These are phyloP conservation scores for Leptopterna dolabrata DNA, from an alignment of 2,888 invertebrate species.

Conservation along the genomic window DNA sequence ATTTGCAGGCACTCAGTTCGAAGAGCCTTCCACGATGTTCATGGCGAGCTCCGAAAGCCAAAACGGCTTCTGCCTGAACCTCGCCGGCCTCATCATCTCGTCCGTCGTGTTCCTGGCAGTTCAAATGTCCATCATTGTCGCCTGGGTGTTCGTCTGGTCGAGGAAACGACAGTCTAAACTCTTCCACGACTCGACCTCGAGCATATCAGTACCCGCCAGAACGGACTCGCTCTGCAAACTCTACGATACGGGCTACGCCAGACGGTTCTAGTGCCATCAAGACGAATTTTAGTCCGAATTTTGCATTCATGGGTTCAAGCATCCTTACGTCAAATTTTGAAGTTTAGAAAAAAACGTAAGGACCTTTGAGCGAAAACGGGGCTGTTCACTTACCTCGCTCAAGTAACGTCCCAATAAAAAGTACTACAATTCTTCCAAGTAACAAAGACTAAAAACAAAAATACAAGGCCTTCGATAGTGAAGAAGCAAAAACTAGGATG, in stretches of 20 bases:
- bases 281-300: slow-evolving; percentile 23
- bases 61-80: slow-evolving; percentile 75
- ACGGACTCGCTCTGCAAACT: slow-evolving; percentile 86
- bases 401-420: not conserved
- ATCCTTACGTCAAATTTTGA: not conserved
- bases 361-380: not conserved
- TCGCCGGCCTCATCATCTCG: slow-evolving; percentile 85
- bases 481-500: not conserved
- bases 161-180: slow-evolving; percentile 65
- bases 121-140: slow-evolving; percentile 87
- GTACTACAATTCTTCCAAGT: not conserved
- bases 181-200: slow-evolving; percentile 72
- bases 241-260: slow-evolving; percentile 87
- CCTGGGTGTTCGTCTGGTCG: slow-evolving; percentile 89
- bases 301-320: not conserved
- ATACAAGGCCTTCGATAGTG: no score
- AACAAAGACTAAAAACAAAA: slow-evolving; percentile 5
- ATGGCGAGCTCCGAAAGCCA: slow-evolving; percentile 58
- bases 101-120: slow-evolving; percentile 87
- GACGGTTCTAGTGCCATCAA: slow-evolving; percentile 67
- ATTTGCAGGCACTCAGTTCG: slow-evolving; percentile 52
- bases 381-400: not conserved
- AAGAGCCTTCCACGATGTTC: slow-evolving; percentile 66
- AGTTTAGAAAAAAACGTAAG: not conserved
- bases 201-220: slow-evolving; percentile 75